Evolutionary conservation across 1,140 invertebrate genomes (phyloP), one percentile per base, ranked within the genome.

Genomic region (Nymphalis io): DNA sequence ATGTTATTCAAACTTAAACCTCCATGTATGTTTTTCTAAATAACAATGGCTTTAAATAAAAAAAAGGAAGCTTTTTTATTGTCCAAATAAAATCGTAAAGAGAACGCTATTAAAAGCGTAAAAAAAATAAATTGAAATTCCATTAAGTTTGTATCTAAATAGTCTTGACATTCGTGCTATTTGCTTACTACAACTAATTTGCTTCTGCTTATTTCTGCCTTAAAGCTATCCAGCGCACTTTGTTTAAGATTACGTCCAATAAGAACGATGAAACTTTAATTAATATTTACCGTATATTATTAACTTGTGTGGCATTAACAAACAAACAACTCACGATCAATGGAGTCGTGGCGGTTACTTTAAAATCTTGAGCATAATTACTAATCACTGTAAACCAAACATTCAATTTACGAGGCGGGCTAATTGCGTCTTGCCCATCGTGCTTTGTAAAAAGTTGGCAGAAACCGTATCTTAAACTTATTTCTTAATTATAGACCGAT

Each of bases 401-500:
- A 91, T 91, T 91, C 89, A 91, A 91, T 91, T 90, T 91, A 88
- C 83, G 83, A 88, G 87, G 87, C 88, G 82, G 86, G 84, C 85
- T 91, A 91, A 91, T 91, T 90, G 89, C 86, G 80, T 75, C 76
- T 80, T 80, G 80, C 79, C 79, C 80, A 82, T 85, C 80, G 83
- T 72, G 83, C 82, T 85, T 85, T 84, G 84, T 88, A 91, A 89
- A 89, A 89, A 90, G 78, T 83, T 84, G 82, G 81, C 80, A 91
- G 86, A 91, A 91, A 91, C 80, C 80, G 77, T 85, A 90, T 86
- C 85, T 91, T 85, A 87, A 75, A 91, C 84, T 90, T 91, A 91
- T 90, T 91, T 91, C 89, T 91, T 90, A 91, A 91, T 91, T 91
- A 91, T 91, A 91, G 85, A 88, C 87, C 84, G 83, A 89, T 89